Evolutionary conservation across 2,113 vertebrate genomes (phyloP).

Genomic region (Microcebus murinus): DNA sequence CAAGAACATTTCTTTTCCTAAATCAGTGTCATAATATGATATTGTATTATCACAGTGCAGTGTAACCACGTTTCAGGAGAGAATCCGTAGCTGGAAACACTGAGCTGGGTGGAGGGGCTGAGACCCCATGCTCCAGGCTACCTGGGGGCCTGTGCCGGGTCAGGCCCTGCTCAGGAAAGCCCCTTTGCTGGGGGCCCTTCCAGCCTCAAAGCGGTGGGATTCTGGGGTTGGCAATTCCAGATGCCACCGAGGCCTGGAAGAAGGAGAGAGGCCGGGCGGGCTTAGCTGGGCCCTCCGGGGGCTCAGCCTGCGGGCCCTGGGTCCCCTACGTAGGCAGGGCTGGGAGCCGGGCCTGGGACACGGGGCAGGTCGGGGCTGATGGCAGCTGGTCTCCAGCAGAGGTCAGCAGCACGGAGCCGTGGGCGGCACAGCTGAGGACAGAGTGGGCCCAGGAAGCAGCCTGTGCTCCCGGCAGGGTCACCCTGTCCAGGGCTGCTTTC

Average conservation of each 20-base stretch:
- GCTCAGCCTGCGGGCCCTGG: neutral
- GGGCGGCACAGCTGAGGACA: accelerated
- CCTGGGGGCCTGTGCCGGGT: too few species aligned
- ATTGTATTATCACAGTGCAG: neutral
- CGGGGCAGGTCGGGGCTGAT: neutral
- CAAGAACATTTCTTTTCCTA: neutral
- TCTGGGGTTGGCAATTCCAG: neutral
- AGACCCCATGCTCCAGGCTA: neutral
- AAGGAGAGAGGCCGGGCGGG: neutral
- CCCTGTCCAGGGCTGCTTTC: neutral
- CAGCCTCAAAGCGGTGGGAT: neutral
- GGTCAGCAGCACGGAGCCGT: constrained; percentile 47
- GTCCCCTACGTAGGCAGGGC: too few species aligned
- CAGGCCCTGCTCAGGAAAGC: too few species aligned
- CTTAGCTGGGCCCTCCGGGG: neutral
- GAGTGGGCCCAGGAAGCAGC: neutral
- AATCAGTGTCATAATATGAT: neutral
- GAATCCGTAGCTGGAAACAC: neutral
- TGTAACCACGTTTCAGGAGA: neutral
- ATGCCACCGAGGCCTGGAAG: neutral
- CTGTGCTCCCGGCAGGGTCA: neutral
- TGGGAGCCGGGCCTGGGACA: neutral
- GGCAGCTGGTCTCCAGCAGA: constrained; percentile 35
- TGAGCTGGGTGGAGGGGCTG: neutral
- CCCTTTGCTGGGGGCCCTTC: neutral